Evolutionary conservation across 2,797 vertebrate species (phyloP), one percentile per base, ranked within the genome.

Genomic region (Cynopterus sphinx): DNA sequence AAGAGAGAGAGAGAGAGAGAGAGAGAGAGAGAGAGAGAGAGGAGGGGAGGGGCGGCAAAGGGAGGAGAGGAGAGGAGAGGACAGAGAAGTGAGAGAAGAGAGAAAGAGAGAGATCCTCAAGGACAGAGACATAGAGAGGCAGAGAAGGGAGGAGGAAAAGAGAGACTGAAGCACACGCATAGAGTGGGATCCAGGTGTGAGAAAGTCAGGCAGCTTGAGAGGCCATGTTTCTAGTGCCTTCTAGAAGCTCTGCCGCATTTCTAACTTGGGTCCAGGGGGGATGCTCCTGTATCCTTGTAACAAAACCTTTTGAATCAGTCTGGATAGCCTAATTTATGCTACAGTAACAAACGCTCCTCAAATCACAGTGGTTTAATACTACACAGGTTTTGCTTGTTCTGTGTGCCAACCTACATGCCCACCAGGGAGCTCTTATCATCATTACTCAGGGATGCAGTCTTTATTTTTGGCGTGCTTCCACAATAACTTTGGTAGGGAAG

Each of bases 321-420:
- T 67, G 81, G 26, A 33, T 46, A 75, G 36, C 36, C n/a, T 86
- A 22, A 33, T 70, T 55, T 55, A n/a, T 87, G 28, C 41, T 53
- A 33, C 33, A 41, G 15, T 68, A 59, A 41, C 22, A 39, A 75
- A 53, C 24, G 46, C 13, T 28, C 28, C 7, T n/a, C 39, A 78
- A 63, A 67, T 63, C 36, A 10, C 24, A 26, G 19, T 21, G 16
- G 8, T 55, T 53, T 79, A 33, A 26, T 75, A 65, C 5, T 3
- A 11, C 10, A 15, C 2, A 90, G 71, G 16, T 43, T 88, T 67
- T 68, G 6, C 26, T 65, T 9, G 3, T 68, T 67, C 53, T 41
- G 0, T 65, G 15, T 57, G 51, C n/a, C 24, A 49, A 31, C 22
- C 2, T 17, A 2, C 3, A 0, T 33, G 15, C 26, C 39, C 46